Conservation (phyloP, 2,888 invertebrate genomes). For the Prosopocoilus inquinatus region DNA sequence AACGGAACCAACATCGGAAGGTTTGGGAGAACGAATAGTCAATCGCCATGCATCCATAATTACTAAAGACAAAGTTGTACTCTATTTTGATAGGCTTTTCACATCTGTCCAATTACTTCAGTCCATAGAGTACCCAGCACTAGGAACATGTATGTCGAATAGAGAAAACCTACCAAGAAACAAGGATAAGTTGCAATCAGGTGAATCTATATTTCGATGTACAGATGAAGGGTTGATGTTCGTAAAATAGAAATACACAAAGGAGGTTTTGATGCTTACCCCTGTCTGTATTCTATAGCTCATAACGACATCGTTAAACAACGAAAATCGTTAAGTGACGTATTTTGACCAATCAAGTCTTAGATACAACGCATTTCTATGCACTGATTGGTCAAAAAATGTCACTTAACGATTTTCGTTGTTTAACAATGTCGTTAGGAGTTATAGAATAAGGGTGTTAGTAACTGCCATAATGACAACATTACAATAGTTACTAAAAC, state of each 20-base stretch:
- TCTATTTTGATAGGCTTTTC: constrained; percentile 23
- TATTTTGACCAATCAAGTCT: no score
- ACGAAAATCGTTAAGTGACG: no score
- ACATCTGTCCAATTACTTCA: constrained; percentile 24
- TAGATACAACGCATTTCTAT: no score
- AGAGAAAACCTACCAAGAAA: constrained; percentile 3
- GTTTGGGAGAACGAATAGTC: constrained; percentile 28
- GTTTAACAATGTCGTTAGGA: no score
- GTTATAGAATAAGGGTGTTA: no score
- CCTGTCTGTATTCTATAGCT: no score
- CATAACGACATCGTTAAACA: no score
- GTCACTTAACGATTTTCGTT: no score
- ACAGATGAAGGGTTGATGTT: constrained; percentile 25
- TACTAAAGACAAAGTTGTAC: constrained; percentile 14
- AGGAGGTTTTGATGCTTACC: constrained; percentile 34
- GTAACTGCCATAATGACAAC: constrained; percentile 33
- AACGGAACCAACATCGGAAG: constrained; percentile 14
- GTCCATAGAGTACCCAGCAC: constrained; percentile 21
- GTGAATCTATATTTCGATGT: constrained; percentile 24
- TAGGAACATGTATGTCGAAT: constrained; percentile 19
- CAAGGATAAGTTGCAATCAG: constrained; percentile 25
- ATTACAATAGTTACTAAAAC: constrained; percentile 24
- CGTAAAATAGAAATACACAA: constrained; percentile 34
- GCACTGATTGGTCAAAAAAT: no score
- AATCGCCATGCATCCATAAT: constrained; percentile 23